Conservation (phyloP, 2,888 invertebrate species). For the Arenicola marina region DNA sequence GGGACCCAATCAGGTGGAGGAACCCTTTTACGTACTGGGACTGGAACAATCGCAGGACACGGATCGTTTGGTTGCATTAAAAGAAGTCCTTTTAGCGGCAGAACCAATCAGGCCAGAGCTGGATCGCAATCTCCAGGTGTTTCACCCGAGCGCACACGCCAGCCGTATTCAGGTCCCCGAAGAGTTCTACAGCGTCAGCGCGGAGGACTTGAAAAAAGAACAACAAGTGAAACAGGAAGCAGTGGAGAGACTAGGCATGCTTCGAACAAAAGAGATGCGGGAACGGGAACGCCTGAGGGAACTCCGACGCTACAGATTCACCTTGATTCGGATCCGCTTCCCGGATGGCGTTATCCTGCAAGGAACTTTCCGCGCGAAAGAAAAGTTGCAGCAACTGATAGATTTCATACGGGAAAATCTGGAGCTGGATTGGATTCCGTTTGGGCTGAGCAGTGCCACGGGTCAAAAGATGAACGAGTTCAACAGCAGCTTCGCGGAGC, state of each 20-base stretch:
- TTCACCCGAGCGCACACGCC: slow-evolving; percentile 20
- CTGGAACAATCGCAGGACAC: slow-evolving; percentile 42
- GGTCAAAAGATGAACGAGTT: slow-evolving; percentile 74
- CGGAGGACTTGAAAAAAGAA: slow-evolving; percentile 84
- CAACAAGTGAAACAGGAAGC: slow-evolving; percentile 67
- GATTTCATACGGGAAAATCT: slow-evolving; percentile 81
- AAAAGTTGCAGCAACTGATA: slow-evolving; percentile 74
- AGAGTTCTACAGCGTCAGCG: slow-evolving; percentile 81
- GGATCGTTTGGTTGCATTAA: slow-evolving; percentile 67
- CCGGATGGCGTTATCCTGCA: slow-evolving; percentile 70
- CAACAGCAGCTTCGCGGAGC: slow-evolving; percentile 73
- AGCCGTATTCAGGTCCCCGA: slow-evolving; percentile 70
- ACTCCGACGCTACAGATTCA: slow-evolving; percentile 73
- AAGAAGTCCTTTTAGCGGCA: slow-evolving; percentile 78
- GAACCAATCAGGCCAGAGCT: slow-evolving; percentile 82
- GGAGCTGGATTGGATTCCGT: slow-evolving; percentile 70
- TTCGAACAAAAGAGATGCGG: slow-evolving; percentile 93
- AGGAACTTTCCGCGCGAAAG: slow-evolving; percentile 87
- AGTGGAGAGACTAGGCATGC: slow-evolving; percentile 78
- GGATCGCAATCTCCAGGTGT: slow-evolving; percentile 75
- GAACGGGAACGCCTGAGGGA: slow-evolving; percentile 84
- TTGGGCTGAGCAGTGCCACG: slow-evolving; percentile 72
- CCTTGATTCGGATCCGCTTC: slow-evolving; percentile 83
- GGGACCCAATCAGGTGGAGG: slow-evolving; percentile 42
- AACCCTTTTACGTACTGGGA: slow-evolving; percentile 32